phyloP scores from a whole-genome alignment of 23 tunicate species.

The Botrylloides violaceus region DNA sequence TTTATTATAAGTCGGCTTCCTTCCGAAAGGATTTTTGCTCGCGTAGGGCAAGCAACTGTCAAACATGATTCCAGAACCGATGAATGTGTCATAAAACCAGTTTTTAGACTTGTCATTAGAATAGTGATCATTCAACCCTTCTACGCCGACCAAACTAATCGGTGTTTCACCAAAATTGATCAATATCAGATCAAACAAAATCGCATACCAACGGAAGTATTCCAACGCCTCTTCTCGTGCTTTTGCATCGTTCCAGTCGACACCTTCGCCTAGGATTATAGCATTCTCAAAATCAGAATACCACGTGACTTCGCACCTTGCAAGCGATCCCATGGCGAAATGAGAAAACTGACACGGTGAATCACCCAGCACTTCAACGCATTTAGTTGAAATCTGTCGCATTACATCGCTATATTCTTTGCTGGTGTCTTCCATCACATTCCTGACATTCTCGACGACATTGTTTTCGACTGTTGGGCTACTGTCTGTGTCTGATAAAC shows the following conservation, averaged over 20 bases:
- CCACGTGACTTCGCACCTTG: slow-evolving; percentile 37
- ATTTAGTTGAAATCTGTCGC: slow-evolving; percentile 17
- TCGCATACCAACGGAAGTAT: slow-evolving; percentile 38
- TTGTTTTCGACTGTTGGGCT: background rate
- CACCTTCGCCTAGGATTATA: slow-evolving; percentile 22
- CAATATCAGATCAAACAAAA: slow-evolving; percentile 28
- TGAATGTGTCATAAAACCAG: slow-evolving; percentile 37
- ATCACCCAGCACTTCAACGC: slow-evolving; percentile 26
- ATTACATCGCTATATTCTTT: slow-evolving; percentile 16
- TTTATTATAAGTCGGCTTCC: slow-evolving; percentile 29
- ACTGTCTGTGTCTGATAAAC: background rate
- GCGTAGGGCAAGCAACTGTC: slow-evolving; percentile 47
- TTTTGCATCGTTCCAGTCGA: background rate
- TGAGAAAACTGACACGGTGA: slow-evolving; percentile 33
- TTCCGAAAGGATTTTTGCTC: slow-evolving; percentile 32
- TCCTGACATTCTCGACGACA: background rate
- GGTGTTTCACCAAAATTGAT: slow-evolving; percentile 32
- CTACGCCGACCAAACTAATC: slow-evolving; percentile 16
- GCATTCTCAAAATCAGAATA: slow-evolving; percentile 55
- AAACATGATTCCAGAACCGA: slow-evolving; percentile 28
- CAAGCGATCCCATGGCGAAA: slow-evolving; percentile 47
- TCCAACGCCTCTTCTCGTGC: slow-evolving; percentile 10
- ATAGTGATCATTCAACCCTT: slow-evolving; percentile 22
- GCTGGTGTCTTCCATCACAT: background rate
- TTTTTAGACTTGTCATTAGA: background rate